These are phyloP conservation scores for Oreochromis tanganicae DNA, from an alignment of 2,113 vertebrate species.

Conservation along the genomic window DNA sequence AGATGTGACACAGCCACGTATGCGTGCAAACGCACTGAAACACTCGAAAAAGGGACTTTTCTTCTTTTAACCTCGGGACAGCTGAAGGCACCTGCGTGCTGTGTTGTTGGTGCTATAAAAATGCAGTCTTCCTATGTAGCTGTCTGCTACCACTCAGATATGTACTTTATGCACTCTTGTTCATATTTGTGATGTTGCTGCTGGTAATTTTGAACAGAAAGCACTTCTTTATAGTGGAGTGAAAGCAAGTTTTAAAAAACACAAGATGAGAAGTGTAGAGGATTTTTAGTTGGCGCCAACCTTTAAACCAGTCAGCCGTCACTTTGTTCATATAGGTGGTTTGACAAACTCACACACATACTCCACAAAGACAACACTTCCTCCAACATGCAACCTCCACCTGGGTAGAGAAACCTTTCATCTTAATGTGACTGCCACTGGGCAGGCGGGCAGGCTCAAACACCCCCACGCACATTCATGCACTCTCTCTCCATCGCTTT, in stretches of 20 bases:
- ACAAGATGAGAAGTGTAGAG: neutral
- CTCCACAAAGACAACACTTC: neutral
- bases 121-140: neutral
- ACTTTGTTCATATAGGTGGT: neutral
- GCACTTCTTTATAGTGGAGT: neutral
- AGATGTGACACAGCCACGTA: neutral
- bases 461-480: neutral
- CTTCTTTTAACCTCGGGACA: conserved; percentile 15
- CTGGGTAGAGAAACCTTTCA: conserved; percentile 40
- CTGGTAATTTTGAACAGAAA: neutral
- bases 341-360: neutral
- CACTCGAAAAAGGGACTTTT: neutral
- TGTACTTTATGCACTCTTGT: neutral
- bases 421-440: conserved; percentile 20
- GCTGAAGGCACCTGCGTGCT: neutral
- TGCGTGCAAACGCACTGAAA: neutral
- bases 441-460: conserved; percentile 19
- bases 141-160: neutral
- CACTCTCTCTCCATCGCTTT: neutral
- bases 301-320: neutral
- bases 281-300: neutral
- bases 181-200: neutral
- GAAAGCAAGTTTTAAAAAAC: neutral
- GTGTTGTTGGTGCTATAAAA: neutral
- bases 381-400: neutral